phyloP scores from a whole-genome alignment of 2,113 vertebrate genomes.

The Nannobrachium achirus region DNA sequence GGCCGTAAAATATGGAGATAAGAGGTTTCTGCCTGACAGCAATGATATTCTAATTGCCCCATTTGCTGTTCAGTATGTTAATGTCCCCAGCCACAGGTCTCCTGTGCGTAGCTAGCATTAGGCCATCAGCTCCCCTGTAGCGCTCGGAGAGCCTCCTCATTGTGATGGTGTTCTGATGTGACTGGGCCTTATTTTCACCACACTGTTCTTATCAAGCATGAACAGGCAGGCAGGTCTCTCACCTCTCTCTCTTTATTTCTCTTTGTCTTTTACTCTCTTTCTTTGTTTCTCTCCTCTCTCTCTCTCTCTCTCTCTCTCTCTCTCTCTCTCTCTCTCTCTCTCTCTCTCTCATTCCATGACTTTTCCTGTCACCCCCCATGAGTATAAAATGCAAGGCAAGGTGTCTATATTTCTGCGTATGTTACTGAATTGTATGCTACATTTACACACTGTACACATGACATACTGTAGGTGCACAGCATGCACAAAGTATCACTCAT shows the following conservation, averaged over 20 bases:
- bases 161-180: conserved; percentile 49
- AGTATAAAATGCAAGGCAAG: no score
- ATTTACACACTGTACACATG: no score
- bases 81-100: conserved; percentile 19
- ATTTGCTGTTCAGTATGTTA: neutral
- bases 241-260: no score
- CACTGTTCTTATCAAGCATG: conserved; percentile 78
- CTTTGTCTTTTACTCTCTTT: conserved; percentile 1
- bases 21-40: no score
- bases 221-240: conserved; percentile 61
- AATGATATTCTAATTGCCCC: neutral
- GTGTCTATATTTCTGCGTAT: neutral
- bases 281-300: neutral
- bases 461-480: no score
- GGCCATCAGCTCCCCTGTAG: conserved; percentile 39
- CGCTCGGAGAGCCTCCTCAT: conserved; percentile 40
- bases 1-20: no score
- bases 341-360: neutral
- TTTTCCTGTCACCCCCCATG: neutral
- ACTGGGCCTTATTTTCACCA: conserved; percentile 59
- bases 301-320: neutral
- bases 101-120: conserved; percentile 30
- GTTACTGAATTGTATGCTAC: no score
- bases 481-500: no score
- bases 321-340: neutral